Percentiles rank a stretch among this genome's conserved stretches.
These are phyloP conservation scores for Vanessa atalanta DNA, from an alignment of 1,140 invertebrate genomes.

Conservation along the genomic window DNA sequence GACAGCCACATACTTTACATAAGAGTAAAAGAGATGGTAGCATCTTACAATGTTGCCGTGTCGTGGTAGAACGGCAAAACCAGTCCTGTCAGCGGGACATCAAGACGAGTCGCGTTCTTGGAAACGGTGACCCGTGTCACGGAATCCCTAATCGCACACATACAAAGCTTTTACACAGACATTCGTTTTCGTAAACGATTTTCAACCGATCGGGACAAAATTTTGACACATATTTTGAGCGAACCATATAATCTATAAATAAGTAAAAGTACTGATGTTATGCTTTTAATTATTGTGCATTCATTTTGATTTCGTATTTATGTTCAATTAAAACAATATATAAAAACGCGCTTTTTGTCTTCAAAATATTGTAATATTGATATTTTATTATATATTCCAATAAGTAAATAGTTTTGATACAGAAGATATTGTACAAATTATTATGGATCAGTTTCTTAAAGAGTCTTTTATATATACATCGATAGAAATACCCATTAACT, in stretches of 20 bases:
- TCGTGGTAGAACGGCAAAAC: conserved; percentile 72
- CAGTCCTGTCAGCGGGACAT: conserved; percentile 79
- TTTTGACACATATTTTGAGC: conserved; percentile 11
- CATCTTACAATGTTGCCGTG: conserved; percentile 67
- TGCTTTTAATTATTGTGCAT: not conserved
- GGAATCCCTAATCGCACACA: conserved; percentile 74
- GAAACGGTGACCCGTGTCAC: conserved; percentile 80
- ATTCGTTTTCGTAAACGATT: conserved; percentile 17
- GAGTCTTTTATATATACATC: not conserved
- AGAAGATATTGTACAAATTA: not conserved
- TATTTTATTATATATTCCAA: too few species aligned
- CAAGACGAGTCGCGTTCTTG: conserved; percentile 77
- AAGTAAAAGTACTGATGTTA: not conserved
- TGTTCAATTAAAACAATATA: too few species aligned
- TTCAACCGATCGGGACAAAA: conserved; percentile 4
- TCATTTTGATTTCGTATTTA: not conserved
- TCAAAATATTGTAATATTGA: too few species aligned
- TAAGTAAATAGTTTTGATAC: too few species aligned
- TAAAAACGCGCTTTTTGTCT: too few species aligned
- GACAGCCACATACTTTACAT: conserved; percentile 35
- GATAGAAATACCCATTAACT: too few species aligned
- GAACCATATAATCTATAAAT: not conserved
- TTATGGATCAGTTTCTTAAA: not conserved
- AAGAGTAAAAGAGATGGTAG: conserved; percentile 52
- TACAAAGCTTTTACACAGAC: conserved; percentile 49